Conservation (phyloP, 2,113 vertebrate genomes). For the Ivindomyrus marchei region DNA sequence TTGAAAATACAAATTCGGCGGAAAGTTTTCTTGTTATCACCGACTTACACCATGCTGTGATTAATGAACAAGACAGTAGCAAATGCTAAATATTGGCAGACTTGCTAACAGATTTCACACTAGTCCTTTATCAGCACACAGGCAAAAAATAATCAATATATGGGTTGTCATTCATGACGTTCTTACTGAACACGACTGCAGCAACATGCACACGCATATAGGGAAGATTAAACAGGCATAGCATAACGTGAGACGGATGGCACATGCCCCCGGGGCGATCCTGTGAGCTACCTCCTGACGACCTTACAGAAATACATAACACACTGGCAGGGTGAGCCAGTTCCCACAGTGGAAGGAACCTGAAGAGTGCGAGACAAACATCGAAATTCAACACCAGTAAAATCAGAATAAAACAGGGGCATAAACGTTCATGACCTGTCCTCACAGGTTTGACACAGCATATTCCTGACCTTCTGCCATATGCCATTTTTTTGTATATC, state of each 20-base stretch:
- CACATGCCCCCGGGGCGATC: not conserved
- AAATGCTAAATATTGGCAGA: not conserved
- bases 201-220: not conserved
- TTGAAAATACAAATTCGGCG: not conserved
- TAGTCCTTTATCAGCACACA: not conserved
- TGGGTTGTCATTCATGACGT: not conserved
- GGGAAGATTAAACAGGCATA: not conserved
- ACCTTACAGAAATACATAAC: not conserved
- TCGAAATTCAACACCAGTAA: slow-evolving; percentile 1
- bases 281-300: not conserved
- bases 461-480: not conserved
- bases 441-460: not conserved
- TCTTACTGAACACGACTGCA: not conserved
- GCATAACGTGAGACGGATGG: not conserved
- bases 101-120: not conserved
- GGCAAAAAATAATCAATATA: not conserved
- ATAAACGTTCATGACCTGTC: not conserved
- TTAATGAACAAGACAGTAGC: not conserved
- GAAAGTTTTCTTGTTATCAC: not conserved
- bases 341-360: not conserved
- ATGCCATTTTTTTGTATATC: not conserved
- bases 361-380: not conserved
- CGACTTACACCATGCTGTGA: not conserved
- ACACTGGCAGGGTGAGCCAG: not conserved
- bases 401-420: not conserved